Percentiles rank a stretch among this genome's conserved stretches.
These are phyloP conservation scores for Spodoptera picta DNA, from an alignment of 2,888 invertebrate genomes.

Conservation along the genomic window DNA sequence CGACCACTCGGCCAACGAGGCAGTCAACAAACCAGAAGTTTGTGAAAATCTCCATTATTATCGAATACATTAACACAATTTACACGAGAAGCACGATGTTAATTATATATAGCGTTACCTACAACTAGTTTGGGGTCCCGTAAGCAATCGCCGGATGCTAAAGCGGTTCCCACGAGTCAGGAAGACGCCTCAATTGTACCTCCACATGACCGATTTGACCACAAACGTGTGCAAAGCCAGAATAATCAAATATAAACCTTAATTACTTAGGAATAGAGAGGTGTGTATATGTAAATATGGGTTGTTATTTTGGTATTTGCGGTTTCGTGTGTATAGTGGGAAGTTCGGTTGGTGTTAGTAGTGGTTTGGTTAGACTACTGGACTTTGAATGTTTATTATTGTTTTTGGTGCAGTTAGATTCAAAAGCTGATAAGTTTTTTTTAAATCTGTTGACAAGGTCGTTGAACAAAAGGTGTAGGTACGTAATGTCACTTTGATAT, in stretches of 20 bases:
- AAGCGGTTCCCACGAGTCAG: conserved; percentile 50
- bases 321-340: conserved; percentile 9
- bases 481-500: no score
- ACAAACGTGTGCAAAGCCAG: conserved; percentile 26
- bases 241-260: conserved; percentile 21
- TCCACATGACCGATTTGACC: conserved; percentile 48
- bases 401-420: no score
- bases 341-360: conserved; percentile 10
- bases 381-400: no score
- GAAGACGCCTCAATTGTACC: conserved; percentile 48
- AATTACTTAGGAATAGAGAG: background rate
- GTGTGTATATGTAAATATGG: background rate
- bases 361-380: conserved; percentile 12
- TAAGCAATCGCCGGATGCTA: conserved; percentile 43
- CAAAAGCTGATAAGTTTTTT: no score
- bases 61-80: background rate
- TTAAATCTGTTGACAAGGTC: no score
- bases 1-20: no score
- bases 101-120: conserved; percentile 4
- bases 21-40: background rate
- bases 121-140: conserved; percentile 24
- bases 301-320: conserved; percentile 2
- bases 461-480: no score
- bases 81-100: conserved; percentile 3
- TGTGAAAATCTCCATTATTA: no score